A percentile compares a stretch with the other conserved stretches of the same genome.
Evolutionary conservation across 2,888 invertebrate genomes (phyloP).

Genomic region (Drosophila meridionalis): DNA sequence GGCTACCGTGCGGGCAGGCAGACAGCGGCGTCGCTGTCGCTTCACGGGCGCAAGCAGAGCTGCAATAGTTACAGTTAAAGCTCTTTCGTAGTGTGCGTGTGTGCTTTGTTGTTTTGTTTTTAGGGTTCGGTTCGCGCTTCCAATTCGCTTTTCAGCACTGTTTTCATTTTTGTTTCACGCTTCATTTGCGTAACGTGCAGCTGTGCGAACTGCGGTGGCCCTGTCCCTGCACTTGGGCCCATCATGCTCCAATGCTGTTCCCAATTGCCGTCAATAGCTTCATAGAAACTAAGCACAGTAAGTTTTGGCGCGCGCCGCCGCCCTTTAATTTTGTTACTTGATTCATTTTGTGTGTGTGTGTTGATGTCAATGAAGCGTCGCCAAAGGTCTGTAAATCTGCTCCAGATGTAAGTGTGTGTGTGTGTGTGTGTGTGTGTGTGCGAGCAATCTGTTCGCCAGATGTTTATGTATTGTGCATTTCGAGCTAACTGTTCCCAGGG

Average conservation of each 20-base stretch:
- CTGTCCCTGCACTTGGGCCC: conserved; percentile 55
- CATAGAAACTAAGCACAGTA: conserved; percentile 49
- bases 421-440: background rate
- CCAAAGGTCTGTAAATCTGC: conserved; percentile 42
- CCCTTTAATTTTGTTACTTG: conserved; percentile 20
- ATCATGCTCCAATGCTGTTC: conserved; percentile 57
- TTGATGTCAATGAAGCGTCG: conserved; percentile 47
- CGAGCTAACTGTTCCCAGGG: conserved; percentile 64
- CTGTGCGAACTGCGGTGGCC: conserved; percentile 60
- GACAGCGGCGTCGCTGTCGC: conserved; percentile 25
- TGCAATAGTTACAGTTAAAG: conserved; percentile 64
- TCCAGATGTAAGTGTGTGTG: conserved; percentile 2
- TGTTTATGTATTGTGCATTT: conserved; percentile 56
- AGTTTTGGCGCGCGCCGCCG: conserved; percentile 52
- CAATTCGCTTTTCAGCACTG: conserved; percentile 74
- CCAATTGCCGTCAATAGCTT: conserved; percentile 32
- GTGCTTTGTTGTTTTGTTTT: conserved; percentile 15
- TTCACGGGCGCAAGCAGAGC: conserved; percentile 19
- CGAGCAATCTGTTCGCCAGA: conserved; percentile 69
- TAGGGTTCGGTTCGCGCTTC: conserved; percentile 47
- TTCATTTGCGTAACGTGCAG: conserved; percentile 72
- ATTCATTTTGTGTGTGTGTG: background rate
- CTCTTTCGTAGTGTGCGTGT: conserved; percentile 38
- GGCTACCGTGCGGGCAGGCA: conserved; percentile 47
- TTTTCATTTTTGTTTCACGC: conserved; percentile 66